Base-by-base conservation (phyloP, 2,888 invertebrate genomes). In the Pyrrhosoma nymphula region DNA sequence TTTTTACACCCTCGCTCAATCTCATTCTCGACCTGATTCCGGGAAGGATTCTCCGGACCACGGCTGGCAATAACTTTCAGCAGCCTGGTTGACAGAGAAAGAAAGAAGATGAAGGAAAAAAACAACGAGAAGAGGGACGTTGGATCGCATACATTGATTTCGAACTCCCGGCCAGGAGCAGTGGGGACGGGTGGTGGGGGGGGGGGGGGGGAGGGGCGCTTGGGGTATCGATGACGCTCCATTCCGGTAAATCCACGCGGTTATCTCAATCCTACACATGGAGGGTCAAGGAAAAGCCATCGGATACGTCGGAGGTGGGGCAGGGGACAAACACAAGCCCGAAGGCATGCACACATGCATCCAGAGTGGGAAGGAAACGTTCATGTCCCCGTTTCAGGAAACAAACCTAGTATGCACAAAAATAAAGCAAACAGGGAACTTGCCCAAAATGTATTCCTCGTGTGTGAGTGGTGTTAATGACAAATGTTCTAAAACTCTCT, bases 251-350 rank as follows among this genome's bases (percentile, higher is more conserved):
- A 82, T 82, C 18, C 35, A 82, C 30, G 35, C 82, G 82, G 82
- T 82, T 82, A 82, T 82, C 82, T 82, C 82, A 82, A 82, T 23
- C 82, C 35, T n/a, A 35, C 82, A 82, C 35, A 82, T 35, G n/a
- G 82, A 82, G 82, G 82, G 82, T 82, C 82, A 82, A 82, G 82
- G 82, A 82, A 82, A 26, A 35, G 82, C 35, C 82, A 82, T 82
- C 82, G 35, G 35, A 82, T 69, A 4, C 26, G 26, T n/a, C 3
- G n/a, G 69, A 12, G 26, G 47, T n/a, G n/a, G 47, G 8, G 47
- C 47, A 47, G 47, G 82, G 18, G 35, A 82, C 82, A 14, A 35
- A 35, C 35, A 18, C 35, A 18, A 35, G 35, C 14, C 23, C 82
- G 35, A 14, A 18, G 26, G 14, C 82, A 82, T 26, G 60, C 18